Evolutionary conservation across 2,888 invertebrate species (phyloP).

Genomic region (Elmis aenea): DNA sequence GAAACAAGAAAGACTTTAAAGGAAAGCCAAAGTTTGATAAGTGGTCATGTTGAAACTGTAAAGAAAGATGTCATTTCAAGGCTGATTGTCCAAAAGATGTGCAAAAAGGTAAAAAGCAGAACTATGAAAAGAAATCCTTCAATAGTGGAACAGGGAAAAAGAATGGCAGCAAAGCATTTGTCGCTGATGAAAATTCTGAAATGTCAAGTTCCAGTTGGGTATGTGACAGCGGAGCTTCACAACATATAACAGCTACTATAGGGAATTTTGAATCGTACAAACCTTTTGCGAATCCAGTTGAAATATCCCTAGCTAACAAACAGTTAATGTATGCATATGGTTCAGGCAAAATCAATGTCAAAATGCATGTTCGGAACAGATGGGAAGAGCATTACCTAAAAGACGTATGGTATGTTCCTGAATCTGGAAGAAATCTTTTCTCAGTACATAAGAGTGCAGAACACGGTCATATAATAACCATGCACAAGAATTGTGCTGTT

Average conservation of each 20-base stretch:
- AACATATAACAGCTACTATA: neutral
- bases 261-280: neutral
- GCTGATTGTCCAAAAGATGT: conserved; percentile 1
- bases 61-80: conserved; percentile 1
- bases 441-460: neutral
- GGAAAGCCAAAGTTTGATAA: neutral
- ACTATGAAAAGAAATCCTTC: no score
- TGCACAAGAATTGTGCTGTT: no score
- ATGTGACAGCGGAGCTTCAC: neutral
- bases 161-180: no score
- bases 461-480: neutral
- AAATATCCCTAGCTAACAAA: neutral
- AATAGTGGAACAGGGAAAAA: no score
- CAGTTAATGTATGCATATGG: neutral
- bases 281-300: neutral
- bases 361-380: conserved; percentile 1
- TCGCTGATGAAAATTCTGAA: no score
- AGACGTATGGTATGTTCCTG: conserved; percentile 1
- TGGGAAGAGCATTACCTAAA: no score
- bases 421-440: conserved; percentile 1
- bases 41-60: neutral
- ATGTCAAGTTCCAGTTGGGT: no score
- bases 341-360: neutral
- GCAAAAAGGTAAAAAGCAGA: neutral
- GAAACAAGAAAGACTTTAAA: no score